These are phyloP conservation scores for Halotydeus destructor DNA, from an alignment of 1,140 invertebrate species.

Conservation along the genomic window DNA sequence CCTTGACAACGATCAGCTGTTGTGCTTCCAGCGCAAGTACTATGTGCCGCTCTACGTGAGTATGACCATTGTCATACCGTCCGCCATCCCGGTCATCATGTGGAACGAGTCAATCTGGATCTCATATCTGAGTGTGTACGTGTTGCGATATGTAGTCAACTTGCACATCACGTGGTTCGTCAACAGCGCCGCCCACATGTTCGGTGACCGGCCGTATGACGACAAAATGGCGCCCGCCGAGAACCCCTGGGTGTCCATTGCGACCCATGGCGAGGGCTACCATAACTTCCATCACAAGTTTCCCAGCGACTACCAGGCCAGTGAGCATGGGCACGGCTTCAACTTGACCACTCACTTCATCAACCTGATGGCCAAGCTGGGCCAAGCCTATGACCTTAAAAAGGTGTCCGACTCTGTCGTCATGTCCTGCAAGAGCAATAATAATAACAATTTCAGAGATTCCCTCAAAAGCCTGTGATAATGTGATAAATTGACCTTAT, in stretches of 20 bases:
- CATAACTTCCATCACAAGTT: slow-evolving; percentile 92
- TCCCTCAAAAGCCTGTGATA: no score
- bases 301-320: slow-evolving; percentile 77
- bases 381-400: slow-evolving; percentile 34
- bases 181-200: slow-evolving; percentile 72
- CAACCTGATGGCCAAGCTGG: slow-evolving; percentile 34
- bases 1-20: slow-evolving; percentile 53
- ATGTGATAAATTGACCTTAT: no score
- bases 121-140: slow-evolving; percentile 53
- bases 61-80: slow-evolving; percentile 63
- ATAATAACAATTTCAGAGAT: no score
- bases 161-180: slow-evolving; percentile 84
- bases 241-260: slow-evolving; percentile 27
- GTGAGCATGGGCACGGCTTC: slow-evolving; percentile 48
- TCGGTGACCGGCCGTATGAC: slow-evolving; percentile 77
- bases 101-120: slow-evolving; percentile 60
- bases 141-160: slow-evolving; percentile 62
- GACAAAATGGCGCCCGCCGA: slow-evolving; percentile 30
- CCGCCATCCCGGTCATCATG: slow-evolving; percentile 48
- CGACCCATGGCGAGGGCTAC: slow-evolving; percentile 35
- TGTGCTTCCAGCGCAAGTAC: slow-evolving; percentile 50
- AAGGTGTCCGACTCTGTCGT: slow-evolving; percentile 35
- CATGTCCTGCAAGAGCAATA: no score
- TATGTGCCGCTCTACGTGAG: slow-evolving; percentile 52
- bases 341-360: slow-evolving; percentile 36